Evolutionary conservation across 1,140 invertebrate species (phyloP), one percentile per base, ranked within the genome.

Genomic region (Ctenoplectra terminalis): DNA sequence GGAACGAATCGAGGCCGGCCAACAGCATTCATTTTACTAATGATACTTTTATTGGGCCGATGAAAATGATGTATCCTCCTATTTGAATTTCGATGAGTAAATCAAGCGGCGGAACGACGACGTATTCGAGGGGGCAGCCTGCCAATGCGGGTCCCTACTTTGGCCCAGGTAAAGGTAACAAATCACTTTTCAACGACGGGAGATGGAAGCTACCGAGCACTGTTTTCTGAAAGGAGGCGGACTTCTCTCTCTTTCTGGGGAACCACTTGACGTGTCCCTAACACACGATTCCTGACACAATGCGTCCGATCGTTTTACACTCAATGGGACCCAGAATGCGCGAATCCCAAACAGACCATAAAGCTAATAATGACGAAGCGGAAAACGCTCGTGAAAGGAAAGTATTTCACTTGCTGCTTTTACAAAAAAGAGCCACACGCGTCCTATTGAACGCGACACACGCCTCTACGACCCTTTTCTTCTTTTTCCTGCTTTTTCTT

Each of bases 151-250:
- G n/a, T 73, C 66, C 81, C 76, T 81, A 83, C 61, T 87, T 86
- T 64, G 69, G 71, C 67, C 66, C 85, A 87, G 86, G 85, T 87
- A 87, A 87, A 87, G 69, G 81, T 87, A 87, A 87, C 86, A 87
- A 87, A 87, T 87, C 85, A 87, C 70, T 87, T 84, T 87, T 74
- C 73, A 81, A 84, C 82, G 82, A 84, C 61, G 73, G 54, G 48
- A 78, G 78, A 76, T 63, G 78, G 70, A 80, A 84, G 48, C 82
- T 86, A 74, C 81, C 76, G 85, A 75, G 64, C 70, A 80, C 71
- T 75, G 81, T 86, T 87, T 87, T 82, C 82, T 84, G 69, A 87
- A 87, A 87, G 79, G 82, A 81, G 83, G 63, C 73, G 71, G 77
- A 75, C 70, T 71, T 54, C n/a, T 43, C 37, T 23, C 20, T 46